These are phyloP conservation scores for Struthio camelus DNA, from an alignment of 2,113 vertebrate species.

Conservation along the genomic window DNA sequence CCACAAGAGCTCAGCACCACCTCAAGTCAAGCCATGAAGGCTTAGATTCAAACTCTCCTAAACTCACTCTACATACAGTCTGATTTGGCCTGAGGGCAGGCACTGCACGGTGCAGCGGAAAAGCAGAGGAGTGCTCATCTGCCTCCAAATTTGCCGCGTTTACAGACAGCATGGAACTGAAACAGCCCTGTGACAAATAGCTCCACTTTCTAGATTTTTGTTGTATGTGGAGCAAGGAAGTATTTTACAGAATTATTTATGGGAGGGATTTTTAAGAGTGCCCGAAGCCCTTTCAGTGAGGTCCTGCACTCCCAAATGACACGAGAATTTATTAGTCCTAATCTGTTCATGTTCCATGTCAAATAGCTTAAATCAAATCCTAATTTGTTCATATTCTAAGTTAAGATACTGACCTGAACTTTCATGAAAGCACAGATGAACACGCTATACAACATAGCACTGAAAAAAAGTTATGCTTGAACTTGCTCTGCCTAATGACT, in stretches of 20 bases:
- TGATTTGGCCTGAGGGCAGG: neutral
- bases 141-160: neutral
- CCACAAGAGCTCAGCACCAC: neutral
- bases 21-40: neutral
- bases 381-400: neutral
- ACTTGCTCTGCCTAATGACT: neutral
- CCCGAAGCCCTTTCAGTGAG: neutral
- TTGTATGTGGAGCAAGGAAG: neutral
- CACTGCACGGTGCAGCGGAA: neutral
- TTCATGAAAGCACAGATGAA: neutral
- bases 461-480: neutral
- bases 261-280: neutral
- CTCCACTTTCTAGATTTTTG: neutral
- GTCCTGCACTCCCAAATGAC: neutral
- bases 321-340: neutral
- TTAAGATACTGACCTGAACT: neutral
- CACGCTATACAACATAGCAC: neutral
- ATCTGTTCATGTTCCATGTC: neutral
- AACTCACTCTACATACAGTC: neutral
- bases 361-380: conserved; percentile 1
- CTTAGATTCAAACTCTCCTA: neutral
- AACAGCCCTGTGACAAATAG: neutral
- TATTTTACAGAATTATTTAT: neutral
- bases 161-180: neutral
- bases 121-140: neutral